A percentile compares a stretch with the other conserved stretches of the same genome.
Conservation (phyloP, 1,140 invertebrate genomes). For the Pogonomyrmex californicus region DNA sequence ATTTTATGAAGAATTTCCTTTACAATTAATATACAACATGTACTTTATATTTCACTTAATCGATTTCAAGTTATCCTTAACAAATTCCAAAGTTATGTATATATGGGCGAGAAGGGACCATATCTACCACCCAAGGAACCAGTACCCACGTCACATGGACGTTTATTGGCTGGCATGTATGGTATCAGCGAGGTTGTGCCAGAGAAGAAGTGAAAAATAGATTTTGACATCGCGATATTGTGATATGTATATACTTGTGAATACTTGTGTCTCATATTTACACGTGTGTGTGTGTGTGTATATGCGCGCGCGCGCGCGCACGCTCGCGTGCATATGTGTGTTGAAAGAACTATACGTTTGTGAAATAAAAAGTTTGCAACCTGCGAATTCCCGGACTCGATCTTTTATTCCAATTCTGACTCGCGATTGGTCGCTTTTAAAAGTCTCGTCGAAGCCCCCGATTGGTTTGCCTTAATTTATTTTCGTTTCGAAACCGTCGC, state of each 20-base stretch:
- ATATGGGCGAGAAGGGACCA: slow-evolving; percentile 92
- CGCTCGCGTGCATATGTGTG: too few species aligned
- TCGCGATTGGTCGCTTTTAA: slow-evolving; percentile 49
- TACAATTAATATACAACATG: too few species aligned
- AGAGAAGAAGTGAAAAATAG: slow-evolving; percentile 82
- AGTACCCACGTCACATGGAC: slow-evolving; percentile 87
- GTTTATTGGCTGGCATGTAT: slow-evolving; percentile 91
- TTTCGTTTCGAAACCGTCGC: background rate
- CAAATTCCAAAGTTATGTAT: slow-evolving; percentile 89
- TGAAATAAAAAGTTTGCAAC: background rate
- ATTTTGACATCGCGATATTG: background rate
- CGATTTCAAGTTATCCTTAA: slow-evolving; percentile 81
- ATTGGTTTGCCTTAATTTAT: background rate
- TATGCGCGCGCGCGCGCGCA: too few species aligned
- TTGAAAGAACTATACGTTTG: background rate
- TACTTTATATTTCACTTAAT: too few species aligned
- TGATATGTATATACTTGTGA: background rate
- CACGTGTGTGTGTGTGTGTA: too few species aligned
- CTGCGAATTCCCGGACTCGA: background rate
- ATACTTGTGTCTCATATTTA: background rate
- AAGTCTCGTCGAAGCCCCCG: background rate
- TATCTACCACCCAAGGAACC: slow-evolving; percentile 90
- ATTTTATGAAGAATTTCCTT: too few species aligned
- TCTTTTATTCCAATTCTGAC: too few species aligned
- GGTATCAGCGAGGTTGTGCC: slow-evolving; percentile 90